Conservation (phyloP, 2,888 invertebrate species). For the Epirrhoe alternata region DNA sequence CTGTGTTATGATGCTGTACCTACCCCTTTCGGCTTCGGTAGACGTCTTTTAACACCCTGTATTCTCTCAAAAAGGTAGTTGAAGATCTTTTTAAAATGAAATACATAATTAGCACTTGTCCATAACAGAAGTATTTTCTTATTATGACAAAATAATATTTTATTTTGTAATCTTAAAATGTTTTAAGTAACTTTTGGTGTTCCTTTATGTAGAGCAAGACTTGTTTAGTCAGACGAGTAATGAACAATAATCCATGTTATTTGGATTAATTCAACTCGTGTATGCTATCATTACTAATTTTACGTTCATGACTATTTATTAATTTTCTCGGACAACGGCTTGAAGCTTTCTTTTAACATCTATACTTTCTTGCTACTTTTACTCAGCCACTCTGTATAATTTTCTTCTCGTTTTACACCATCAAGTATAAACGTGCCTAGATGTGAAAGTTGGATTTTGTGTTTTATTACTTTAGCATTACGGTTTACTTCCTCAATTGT, state of each 20-base stretch:
- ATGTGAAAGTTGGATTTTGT: slow-evolving; percentile 21
- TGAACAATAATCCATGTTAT: neutral
- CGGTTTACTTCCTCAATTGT: slow-evolving; percentile 7
- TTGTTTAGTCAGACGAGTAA: neutral
- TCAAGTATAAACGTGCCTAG: slow-evolving; percentile 7
- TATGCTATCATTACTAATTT: slow-evolving; percentile 1
- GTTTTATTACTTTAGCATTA: slow-evolving; percentile 8
- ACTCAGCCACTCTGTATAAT: slow-evolving; percentile 25
- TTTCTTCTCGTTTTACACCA: slow-evolving; percentile 26
- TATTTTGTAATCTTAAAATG: too few relatives aligned
- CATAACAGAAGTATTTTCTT: too few relatives aligned
- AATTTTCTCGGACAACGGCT: slow-evolving; percentile 5
- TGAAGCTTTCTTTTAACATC: slow-evolving; percentile 24
- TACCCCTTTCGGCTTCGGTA: too few relatives aligned
- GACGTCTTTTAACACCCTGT: too few relatives aligned
- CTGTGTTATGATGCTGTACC: too few relatives aligned
- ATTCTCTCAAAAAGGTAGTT: too few relatives aligned
- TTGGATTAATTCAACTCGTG: neutral
- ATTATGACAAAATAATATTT: too few relatives aligned
- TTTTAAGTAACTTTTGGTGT: neutral
- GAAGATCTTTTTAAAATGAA: too few relatives aligned
- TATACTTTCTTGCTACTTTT: slow-evolving; percentile 28
- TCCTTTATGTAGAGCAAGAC: neutral
- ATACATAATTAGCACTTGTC: too few relatives aligned
- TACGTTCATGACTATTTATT: slow-evolving; percentile 19